Percentiles rank a stretch among this genome's conserved stretches.
Conservation (phyloP, 1,140 invertebrate genomes). For the Vanessa atalanta region DNA sequence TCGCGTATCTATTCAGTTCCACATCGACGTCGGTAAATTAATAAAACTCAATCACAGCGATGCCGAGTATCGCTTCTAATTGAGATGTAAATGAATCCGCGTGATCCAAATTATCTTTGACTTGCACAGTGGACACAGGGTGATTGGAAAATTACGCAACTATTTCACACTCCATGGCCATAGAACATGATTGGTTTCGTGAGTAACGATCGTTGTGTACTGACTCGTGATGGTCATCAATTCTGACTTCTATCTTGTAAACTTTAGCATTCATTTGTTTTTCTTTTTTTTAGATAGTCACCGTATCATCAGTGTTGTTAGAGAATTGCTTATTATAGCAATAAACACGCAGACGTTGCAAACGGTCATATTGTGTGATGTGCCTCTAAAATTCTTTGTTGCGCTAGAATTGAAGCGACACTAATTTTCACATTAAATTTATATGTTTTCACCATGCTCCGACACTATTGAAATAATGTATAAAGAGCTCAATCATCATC, state of each 20-base stretch:
- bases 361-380: no score
- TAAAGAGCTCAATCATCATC: no score
- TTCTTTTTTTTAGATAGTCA: no score
- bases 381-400: no score
- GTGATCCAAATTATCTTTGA: conserved; percentile 47
- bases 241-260: background rate
- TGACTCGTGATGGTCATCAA: background rate
- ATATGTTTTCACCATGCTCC: no score
- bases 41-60: conserved; percentile 37
- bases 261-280: background rate
- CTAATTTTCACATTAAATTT: no score
- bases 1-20: background rate
- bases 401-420: no score
- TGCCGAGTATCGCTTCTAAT: conserved; percentile 32
- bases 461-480: no score
- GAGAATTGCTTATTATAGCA: no score
- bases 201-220: background rate
- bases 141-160: conserved; percentile 23
- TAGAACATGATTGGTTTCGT: conserved; percentile 2
- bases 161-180: background rate
- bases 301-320: no score
- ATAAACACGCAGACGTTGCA: no score
- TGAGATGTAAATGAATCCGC: conserved; percentile 43
- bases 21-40: conserved; percentile 31
- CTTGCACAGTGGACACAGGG: conserved; percentile 34